A percentile compares a stretch with the other conserved stretches of the same genome.
phyloP scores from a whole-genome alignment of 2,888 invertebrate genomes.

The Parnassius mnemosyne region DNA sequence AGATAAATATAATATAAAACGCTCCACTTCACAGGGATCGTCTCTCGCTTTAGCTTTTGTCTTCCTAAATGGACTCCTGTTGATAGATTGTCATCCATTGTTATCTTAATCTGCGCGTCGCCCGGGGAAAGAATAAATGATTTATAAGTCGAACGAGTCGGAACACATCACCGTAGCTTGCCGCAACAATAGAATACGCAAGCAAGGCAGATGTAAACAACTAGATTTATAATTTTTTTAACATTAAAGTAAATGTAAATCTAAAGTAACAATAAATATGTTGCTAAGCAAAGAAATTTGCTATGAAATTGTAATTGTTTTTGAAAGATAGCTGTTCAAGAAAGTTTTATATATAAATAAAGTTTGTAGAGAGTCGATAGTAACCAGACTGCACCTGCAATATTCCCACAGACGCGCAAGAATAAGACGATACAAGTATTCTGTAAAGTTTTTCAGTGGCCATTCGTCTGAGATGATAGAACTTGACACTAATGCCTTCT shows the following conservation, averaged over 20 bases:
- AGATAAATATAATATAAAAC: conserved; percentile 79
- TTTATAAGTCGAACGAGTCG: conserved; percentile 57
- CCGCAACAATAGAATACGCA: conserved; percentile 27
- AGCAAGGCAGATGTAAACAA: not conserved
- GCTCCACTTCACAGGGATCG: conserved; percentile 63
- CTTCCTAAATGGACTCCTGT: conserved; percentile 67
- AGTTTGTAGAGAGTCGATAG: conserved; percentile 36
- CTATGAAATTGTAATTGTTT: conserved; percentile 16
- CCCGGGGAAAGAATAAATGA: conserved; percentile 69
- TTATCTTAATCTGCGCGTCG: conserved; percentile 68
- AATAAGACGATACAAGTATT: conserved; percentile 32
- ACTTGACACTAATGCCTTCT: conserved; percentile 29
- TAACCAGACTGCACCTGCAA: conserved; percentile 41
- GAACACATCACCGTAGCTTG: conserved; percentile 15
- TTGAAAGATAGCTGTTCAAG: conserved; percentile 14
- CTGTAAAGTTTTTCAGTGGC: conserved; percentile 32
- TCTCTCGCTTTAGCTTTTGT: conserved; percentile 63
- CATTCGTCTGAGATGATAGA: conserved; percentile 33
- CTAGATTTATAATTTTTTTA: conserved; percentile 5
- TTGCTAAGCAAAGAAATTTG: conserved; percentile 14
- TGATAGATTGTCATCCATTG: conserved; percentile 75
- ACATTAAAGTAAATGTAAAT: conserved; percentile 24
- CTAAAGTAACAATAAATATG: conserved; percentile 10
- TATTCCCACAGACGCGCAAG: conserved; percentile 39
- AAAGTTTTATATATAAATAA: conserved; percentile 29